Percentiles rank a stretch among this genome's conserved stretches.
phyloP scores from a whole-genome alignment of 2,113 vertebrate species.

The Rhombomys opimus region DNA sequence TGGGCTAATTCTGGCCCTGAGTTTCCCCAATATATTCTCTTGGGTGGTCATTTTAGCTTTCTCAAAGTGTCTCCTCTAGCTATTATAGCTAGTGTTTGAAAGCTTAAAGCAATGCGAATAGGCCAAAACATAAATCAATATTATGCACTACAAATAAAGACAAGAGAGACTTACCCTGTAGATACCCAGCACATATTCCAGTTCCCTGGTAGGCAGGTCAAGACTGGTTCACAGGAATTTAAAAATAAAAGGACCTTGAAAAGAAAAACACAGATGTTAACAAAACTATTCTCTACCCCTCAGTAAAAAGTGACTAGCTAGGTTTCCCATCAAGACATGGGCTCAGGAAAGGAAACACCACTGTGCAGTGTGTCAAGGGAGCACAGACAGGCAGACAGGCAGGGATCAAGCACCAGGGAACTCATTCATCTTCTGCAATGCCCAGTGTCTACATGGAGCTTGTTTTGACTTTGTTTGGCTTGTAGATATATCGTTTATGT shows the following conservation, averaged over 20 bases:
- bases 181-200: not conserved
- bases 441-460: slow-evolving; percentile 24
- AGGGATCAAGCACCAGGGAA: slow-evolving; percentile 55
- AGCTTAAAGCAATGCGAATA: slow-evolving; percentile 68
- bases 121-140: slow-evolving; percentile 82
- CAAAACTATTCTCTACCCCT: slow-evolving; percentile 61
- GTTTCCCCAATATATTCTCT: slow-evolving; percentile 58
- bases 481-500: slow-evolving; percentile 10
- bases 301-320: slow-evolving; percentile 48
- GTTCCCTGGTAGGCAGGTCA: slow-evolving; percentile 72
- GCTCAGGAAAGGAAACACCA: slow-evolving; percentile 50
- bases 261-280: slow-evolving; percentile 63
- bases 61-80: slow-evolving; percentile 67
- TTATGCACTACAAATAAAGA: slow-evolving; percentile 76
- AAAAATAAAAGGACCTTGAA: slow-evolving; percentile 63
- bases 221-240: slow-evolving; percentile 59
- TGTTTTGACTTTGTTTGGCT: slow-evolving; percentile 45
- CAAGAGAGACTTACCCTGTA: slow-evolving; percentile 48
- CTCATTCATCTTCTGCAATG: slow-evolving; percentile 45
- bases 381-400: slow-evolving; percentile 15
- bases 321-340: slow-evolving; percentile 68
- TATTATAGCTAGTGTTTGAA: slow-evolving; percentile 55
- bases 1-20: slow-evolving; percentile 78
- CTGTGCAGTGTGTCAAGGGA: slow-evolving; percentile 37
- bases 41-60: slow-evolving; percentile 62